Percentiles rank a stretch among this genome's conserved stretches.
Evolutionary conservation across 2,888 invertebrate genomes (phyloP).

Genomic region (Eupithecia subfuscata): DNA sequence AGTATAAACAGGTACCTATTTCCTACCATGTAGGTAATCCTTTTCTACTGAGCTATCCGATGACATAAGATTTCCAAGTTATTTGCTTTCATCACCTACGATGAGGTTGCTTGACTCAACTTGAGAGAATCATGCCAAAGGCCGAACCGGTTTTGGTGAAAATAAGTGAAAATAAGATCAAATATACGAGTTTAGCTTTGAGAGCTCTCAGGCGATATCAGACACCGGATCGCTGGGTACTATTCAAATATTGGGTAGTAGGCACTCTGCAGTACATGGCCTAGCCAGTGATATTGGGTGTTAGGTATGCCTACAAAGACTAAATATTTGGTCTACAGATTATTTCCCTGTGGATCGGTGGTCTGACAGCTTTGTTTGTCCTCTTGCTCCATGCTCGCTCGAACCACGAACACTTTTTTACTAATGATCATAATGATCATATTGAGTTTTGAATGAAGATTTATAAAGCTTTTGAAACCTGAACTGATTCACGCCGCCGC

Average conservation of each 20-base stretch:
- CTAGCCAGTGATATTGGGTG: background rate
- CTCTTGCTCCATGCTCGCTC: background rate
- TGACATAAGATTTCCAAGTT: background rate
- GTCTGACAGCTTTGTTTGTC: background rate
- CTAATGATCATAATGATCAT: no score
- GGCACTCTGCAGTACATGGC: background rate
- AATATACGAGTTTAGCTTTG: background rate
- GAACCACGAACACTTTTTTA: background rate
- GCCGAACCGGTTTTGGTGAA: background rate
- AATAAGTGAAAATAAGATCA: no score
- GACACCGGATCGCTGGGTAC: background rate
- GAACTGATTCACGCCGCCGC: no score
- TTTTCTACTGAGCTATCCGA: background rate
- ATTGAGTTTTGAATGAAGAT: no score
- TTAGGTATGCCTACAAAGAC: background rate
- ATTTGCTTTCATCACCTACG: background rate
- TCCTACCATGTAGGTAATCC: background rate
- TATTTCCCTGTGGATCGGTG: background rate
- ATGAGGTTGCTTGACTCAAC: background rate
- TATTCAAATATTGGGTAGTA: background rate
- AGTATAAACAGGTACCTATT: background rate
- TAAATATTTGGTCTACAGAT: background rate
- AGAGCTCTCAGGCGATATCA: background rate
- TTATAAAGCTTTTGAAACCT: background rate
- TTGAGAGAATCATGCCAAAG: background rate